These are phyloP conservation scores for Asarcornis scutulata DNA, from an alignment of 2,113 vertebrate species.

Conservation along the genomic window DNA sequence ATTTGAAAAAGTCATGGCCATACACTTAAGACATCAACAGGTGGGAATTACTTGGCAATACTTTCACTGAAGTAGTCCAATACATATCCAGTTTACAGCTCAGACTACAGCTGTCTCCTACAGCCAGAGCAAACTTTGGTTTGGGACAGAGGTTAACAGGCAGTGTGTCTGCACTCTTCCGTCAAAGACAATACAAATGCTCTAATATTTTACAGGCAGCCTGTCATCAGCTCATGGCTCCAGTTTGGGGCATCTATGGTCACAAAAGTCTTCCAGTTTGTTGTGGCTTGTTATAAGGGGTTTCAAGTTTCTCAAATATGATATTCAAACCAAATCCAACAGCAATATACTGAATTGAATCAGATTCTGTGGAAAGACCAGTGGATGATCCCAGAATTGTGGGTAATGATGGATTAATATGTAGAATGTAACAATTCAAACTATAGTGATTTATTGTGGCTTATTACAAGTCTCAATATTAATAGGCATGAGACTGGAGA, in stretches of 20 bases:
- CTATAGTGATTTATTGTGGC: neutral
- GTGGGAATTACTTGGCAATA: neutral
- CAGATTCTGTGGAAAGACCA: neutral
- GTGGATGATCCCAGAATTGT: neutral
- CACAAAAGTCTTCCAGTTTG: neutral
- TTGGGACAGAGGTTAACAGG: neutral
- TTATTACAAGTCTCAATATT: neutral
- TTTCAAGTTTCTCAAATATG: neutral
- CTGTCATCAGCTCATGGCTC: neutral
- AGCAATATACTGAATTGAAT: neutral
- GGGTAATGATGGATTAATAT: neutral
- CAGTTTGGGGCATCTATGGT: neutral
- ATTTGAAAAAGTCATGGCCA: neutral
- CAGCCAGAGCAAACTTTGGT: neutral
- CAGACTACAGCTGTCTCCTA: neutral
- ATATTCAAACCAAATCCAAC: neutral
- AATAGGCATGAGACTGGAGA: neutral
- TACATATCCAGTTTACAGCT: neutral
- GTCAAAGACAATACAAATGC: neutral
- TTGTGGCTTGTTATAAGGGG: neutral
- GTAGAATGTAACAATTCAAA: neutral
- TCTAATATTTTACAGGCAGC: neutral
- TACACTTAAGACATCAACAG: neutral
- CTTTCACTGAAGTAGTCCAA: neutral
- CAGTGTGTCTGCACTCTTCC: neutral